phyloP scores from a whole-genome alignment of 1,140 invertebrate genomes.

The Drosophila yakuba region DNA sequence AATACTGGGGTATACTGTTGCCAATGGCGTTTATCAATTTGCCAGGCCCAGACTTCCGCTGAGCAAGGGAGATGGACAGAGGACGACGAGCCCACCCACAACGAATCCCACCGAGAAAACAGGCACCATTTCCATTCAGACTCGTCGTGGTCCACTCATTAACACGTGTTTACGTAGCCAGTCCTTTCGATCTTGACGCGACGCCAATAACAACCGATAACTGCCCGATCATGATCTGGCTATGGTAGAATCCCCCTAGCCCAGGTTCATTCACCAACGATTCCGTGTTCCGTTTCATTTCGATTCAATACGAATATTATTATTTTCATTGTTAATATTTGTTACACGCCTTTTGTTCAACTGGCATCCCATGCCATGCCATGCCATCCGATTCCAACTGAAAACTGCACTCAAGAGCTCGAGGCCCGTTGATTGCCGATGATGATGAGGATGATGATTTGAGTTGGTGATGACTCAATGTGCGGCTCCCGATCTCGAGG shows the following conservation, averaged over 20 bases:
- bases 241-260: slow-evolving; percentile 6
- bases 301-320: slow-evolving; percentile 62
- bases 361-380: slow-evolving; percentile 10
- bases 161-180: slow-evolving; percentile 80
- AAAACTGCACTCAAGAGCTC: slow-evolving; percentile 17
- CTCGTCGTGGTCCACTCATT: slow-evolving; percentile 69
- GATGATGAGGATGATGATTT: slow-evolving; percentile 40
- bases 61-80: slow-evolving; percentile 20
- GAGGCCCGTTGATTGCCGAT: slow-evolving; percentile 62
- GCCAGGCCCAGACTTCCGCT: slow-evolving; percentile 50
- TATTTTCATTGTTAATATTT: slow-evolving; percentile 84
- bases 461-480: slow-evolving; percentile 63
- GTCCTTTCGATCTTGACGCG: slow-evolving; percentile 58
- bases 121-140: slow-evolving; percentile 25
- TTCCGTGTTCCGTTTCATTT: neutral
- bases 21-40: slow-evolving; percentile 81
- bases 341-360: slow-evolving; percentile 78
- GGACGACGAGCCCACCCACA: slow-evolving; percentile 60
- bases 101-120: slow-evolving; percentile 22
- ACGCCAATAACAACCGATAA: slow-evolving; percentile 79
- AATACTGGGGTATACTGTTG: slow-evolving; percentile 41
- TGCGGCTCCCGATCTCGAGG: slow-evolving; percentile 53
- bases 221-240: slow-evolving; percentile 65
- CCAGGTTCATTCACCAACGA: slow-evolving; percentile 68
- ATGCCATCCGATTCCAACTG: neutral